phyloP scores from a whole-genome alignment of 2,888 invertebrate species.

The Lasioglossum lativentre region DNA sequence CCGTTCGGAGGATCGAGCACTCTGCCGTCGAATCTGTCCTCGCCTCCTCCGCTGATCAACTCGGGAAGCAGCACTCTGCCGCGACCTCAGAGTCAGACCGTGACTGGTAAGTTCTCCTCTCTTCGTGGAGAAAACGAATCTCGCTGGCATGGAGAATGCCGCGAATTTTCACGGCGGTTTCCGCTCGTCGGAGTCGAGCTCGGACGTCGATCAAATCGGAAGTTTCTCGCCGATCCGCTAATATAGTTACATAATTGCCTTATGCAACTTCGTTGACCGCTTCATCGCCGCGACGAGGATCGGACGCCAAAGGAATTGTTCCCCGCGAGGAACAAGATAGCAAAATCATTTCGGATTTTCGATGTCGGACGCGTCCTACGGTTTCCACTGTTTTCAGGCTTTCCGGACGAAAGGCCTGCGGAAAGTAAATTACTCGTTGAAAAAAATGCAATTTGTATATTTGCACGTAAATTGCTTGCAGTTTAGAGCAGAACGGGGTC shows the following conservation, averaged over 20 bases:
- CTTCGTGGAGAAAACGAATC: not conserved
- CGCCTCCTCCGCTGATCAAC: constrained; percentile 76
- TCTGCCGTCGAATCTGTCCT: constrained; percentile 75
- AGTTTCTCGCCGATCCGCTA: not conserved
- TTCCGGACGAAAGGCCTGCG: not conserved
- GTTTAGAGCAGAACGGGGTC: not conserved
- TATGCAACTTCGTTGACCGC: constrained; percentile 3
- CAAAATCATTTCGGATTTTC: not conserved
- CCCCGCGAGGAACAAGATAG: not conserved
- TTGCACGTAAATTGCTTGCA: not conserved
- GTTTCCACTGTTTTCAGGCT: not conserved
- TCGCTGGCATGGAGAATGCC: not conserved
- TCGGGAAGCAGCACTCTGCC: constrained; percentile 80
- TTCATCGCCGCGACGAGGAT: not conserved
- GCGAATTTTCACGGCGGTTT: not conserved
- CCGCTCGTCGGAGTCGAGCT: not conserved
- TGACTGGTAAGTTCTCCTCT: constrained; percentile 80
- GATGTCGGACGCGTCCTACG: not conserved
- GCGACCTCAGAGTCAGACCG: constrained; percentile 81
- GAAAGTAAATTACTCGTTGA: not conserved
- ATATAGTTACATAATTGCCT: constrained; percentile 31
- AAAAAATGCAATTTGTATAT: not conserved
- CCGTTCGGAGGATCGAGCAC: constrained; percentile 81
- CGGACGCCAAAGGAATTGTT: not conserved
- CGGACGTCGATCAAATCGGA: constrained; percentile 1